A percentile compares a stretch with the other conserved stretches of the same genome.
Evolutionary conservation across 2,797 vertebrate genomes (phyloP).

Genomic region (Tamandua tetradactyla): DNA sequence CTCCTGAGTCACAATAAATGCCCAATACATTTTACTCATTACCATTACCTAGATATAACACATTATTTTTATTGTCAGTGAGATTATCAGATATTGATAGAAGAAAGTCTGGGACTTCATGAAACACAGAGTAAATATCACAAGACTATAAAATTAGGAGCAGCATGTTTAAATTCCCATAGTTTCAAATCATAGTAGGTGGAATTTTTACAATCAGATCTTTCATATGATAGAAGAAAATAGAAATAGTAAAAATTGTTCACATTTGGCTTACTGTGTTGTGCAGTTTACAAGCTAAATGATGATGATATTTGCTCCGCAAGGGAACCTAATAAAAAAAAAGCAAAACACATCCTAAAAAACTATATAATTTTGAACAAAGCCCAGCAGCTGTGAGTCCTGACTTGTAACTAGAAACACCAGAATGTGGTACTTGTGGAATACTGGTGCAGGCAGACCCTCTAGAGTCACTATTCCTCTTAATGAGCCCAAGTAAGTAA

Average conservation of each 20-base stretch:
- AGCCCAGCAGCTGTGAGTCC: conserved; percentile 36
- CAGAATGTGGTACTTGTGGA: not conserved
- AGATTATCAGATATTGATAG: not conserved
- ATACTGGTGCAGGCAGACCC: not conserved
- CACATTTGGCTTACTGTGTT: not conserved
- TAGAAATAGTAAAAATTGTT: not conserved
- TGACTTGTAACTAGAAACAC: not conserved
- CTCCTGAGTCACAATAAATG: not conserved
- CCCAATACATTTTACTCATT: not conserved
- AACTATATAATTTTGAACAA: conserved; percentile 56
- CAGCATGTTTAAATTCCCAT: not conserved
- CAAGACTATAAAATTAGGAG: not conserved
- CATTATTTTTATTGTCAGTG: not conserved
- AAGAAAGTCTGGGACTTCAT: not conserved
- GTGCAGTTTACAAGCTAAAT: not conserved
- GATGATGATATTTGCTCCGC: not conserved
- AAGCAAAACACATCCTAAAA: conserved; percentile 35
- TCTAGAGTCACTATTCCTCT: conserved; percentile 22
- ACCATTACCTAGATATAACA: not conserved
- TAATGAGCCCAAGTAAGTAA: conserved; percentile 61
- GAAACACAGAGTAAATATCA: not conserved
- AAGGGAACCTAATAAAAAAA: conserved; percentile 43
- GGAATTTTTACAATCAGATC: not conserved
- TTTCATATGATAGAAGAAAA: conserved; percentile 9
- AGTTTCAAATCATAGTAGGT: conserved; percentile 11